phyloP scores from a whole-genome alignment of 2,113 vertebrate species.

The Phoxinus phoxinus region DNA sequence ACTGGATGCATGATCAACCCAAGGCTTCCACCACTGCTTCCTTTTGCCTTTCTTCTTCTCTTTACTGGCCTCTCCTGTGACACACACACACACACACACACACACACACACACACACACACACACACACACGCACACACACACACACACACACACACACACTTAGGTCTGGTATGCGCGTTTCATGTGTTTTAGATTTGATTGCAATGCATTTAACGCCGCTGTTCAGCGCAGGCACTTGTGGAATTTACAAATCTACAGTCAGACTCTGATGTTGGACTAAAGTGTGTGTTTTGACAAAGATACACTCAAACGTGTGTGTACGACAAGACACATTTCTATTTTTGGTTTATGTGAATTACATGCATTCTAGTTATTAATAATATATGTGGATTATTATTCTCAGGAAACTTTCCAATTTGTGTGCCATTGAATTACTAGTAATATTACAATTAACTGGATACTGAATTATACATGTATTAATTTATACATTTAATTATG shows the following conservation, averaged over 20 bases:
- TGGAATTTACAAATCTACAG: slow-evolving; percentile 49
- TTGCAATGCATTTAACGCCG: slow-evolving; percentile 51
- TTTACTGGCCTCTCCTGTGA: slow-evolving; percentile 85
- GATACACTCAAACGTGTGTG: slow-evolving; percentile 40
- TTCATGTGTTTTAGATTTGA: slow-evolving; percentile 53
- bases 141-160: neutral
- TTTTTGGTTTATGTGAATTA: neutral
- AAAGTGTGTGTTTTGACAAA: slow-evolving; percentile 55
- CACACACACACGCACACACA: neutral
- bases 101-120: neutral
- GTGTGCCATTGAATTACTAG: neutral
- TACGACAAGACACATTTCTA: neutral
- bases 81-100: neutral
- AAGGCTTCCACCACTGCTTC: slow-evolving; percentile 96
- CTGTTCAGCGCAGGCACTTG: slow-evolving; percentile 51
- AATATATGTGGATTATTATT: neutral
- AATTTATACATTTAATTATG: neutral
- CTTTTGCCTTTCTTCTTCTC: slow-evolving; percentile 87
- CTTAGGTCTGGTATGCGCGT: slow-evolving; percentile 40
- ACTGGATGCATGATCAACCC: slow-evolving; percentile 98
- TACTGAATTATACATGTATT: neutral
- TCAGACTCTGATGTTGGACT: slow-evolving; percentile 1
- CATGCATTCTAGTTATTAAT: neutral
- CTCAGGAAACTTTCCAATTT: neutral
- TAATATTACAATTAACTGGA: neutral